Evolutionary conservation across 2,113 vertebrate genomes (phyloP).

Genomic region (Strix uralensis): DNA sequence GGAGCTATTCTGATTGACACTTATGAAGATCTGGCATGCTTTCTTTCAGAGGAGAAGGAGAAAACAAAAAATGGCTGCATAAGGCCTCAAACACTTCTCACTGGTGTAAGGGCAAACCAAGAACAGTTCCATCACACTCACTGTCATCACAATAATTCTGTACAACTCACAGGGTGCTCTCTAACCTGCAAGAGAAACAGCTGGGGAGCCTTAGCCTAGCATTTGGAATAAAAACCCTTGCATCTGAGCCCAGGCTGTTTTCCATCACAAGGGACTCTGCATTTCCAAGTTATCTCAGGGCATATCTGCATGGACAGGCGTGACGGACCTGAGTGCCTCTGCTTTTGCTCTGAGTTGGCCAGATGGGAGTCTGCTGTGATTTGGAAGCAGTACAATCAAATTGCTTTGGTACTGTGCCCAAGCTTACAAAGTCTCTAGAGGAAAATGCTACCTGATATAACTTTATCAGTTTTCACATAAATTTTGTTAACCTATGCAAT

Average conservation of each 20-base stretch:
- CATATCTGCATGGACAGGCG: background rate
- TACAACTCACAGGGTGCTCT: background rate
- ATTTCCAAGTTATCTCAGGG: background rate
- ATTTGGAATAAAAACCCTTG: background rate
- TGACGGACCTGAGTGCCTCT: background rate
- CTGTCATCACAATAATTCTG: background rate
- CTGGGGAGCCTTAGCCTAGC: background rate
- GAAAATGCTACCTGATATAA: background rate
- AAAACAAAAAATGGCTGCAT: background rate
- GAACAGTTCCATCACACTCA: background rate
- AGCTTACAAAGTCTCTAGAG: background rate
- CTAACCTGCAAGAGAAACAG: background rate
- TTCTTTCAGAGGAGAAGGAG: background rate
- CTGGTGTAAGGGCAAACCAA: background rate
- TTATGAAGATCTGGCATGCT: accelerated
- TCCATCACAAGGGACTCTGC: background rate
- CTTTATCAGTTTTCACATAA: background rate
- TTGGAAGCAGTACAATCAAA: background rate
- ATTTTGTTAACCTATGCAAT: background rate
- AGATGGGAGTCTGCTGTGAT: background rate
- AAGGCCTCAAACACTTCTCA: background rate
- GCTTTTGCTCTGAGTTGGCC: background rate
- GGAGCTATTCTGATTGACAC: background rate
- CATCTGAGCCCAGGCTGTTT: background rate
- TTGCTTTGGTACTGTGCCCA: background rate